These are phyloP conservation scores for Neogobius melanostomus DNA, from an alignment of 2,113 vertebrate genomes.

Conservation along the genomic window DNA sequence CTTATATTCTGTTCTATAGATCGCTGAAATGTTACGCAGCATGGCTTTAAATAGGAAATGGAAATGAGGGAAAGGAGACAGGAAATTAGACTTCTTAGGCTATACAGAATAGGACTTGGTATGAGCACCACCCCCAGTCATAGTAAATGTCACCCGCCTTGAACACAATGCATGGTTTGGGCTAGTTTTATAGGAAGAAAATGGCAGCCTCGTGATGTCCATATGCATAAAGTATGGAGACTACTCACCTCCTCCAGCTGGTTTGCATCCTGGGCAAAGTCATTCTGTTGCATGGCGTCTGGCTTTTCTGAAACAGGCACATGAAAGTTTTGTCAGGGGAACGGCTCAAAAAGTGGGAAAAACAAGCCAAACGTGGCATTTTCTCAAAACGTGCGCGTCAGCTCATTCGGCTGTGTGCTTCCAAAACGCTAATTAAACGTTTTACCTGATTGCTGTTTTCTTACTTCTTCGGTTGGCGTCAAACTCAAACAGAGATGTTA, in stretches of 20 bases:
- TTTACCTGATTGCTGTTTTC: neutral
- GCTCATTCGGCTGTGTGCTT: neutral
- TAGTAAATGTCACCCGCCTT: neutral
- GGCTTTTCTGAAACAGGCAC: slow-evolving; percentile 48
- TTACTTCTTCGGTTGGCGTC: neutral
- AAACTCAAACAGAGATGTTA: neutral
- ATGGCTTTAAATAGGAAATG: neutral
- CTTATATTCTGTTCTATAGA: too few species aligned
- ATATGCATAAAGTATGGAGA: neutral
- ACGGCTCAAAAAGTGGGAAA: neutral
- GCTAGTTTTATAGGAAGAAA: neutral
- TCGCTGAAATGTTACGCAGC: too few species aligned
- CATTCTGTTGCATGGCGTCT: slow-evolving; percentile 70
- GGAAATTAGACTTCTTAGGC: too few species aligned
- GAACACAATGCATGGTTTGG: neutral
- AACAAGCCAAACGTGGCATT: neutral
- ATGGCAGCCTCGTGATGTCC: neutral
- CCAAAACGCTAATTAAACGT: neutral
- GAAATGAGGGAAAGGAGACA: slow-evolving; percentile 32
- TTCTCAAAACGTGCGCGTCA: neutral
- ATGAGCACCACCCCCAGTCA: neutral
- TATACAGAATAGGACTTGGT: too few species aligned
- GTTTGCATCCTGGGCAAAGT: slow-evolving; percentile 60
- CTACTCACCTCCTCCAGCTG: slow-evolving; percentile 62
- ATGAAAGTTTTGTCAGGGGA: slow-evolving; percentile 1